Conservation (phyloP, 2,113 vertebrate genomes). For the Tragelaphus scriptus region DNA sequence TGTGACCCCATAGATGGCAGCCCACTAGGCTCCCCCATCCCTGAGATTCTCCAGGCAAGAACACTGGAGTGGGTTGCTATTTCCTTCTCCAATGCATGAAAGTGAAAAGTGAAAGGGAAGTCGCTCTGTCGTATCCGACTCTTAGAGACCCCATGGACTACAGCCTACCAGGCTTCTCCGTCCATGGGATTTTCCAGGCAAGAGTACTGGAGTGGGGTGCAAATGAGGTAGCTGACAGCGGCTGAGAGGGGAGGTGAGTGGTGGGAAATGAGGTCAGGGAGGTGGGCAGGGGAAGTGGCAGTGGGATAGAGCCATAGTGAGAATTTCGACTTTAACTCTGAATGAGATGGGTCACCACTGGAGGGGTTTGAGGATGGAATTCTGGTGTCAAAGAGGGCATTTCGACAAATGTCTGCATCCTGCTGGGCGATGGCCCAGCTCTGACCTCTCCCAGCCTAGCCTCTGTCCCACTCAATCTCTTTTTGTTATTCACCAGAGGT, state of each 20-base stretch:
- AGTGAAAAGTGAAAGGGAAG: no score
- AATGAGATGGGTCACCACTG: not conserved
- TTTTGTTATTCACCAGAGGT: not conserved
- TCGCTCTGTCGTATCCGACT: no score
- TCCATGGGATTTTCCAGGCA: no score
- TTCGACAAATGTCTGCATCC: conserved; percentile 15
- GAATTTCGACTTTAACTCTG: not conserved
- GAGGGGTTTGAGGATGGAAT: not conserved
- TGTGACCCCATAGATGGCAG: no score
- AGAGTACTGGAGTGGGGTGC: no score
- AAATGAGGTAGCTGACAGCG: not conserved
- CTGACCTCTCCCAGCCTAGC: conserved; percentile 25
- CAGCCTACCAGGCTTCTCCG: no score
- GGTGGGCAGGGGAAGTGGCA: not conserved
- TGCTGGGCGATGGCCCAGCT: conserved; percentile 35
- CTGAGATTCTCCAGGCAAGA: no score
- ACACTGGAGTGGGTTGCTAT: no score
- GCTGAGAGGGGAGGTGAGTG: not conserved
- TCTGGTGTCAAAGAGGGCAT: not conserved
- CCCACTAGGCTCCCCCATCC: no score
- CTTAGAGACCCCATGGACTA: no score
- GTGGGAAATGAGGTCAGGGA: not conserved
- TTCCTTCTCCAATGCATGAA: no score
- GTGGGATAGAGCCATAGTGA: not conserved
- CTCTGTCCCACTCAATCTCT: not conserved